Conservation (phyloP, 2,113 vertebrate species). For the Microtus oregoni region DNA sequence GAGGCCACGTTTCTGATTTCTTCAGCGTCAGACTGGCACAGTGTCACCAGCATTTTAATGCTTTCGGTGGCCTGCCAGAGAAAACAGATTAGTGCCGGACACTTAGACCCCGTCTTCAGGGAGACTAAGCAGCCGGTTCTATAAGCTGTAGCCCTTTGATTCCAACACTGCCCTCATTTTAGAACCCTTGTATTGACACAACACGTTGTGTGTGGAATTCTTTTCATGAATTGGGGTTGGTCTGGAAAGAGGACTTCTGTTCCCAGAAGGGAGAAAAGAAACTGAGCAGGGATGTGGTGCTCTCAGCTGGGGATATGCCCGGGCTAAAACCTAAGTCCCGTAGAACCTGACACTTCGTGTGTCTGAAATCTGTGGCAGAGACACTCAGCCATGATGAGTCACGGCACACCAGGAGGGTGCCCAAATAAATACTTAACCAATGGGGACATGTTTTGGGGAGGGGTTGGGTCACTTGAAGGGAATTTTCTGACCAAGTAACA, state of each 20-base stretch:
- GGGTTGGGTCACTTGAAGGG: not conserved
- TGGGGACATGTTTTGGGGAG: not conserved
- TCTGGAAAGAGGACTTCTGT: not conserved
- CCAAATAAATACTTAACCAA: not conserved
- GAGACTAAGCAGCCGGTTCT: not conserved
- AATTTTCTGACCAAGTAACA: slow-evolving; percentile 41
- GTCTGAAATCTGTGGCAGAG: not conserved
- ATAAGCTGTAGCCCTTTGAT: not conserved
- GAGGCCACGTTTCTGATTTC: slow-evolving; percentile 95
- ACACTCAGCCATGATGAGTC: not conserved
- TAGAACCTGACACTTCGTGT: not conserved
- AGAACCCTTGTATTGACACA: not conserved
- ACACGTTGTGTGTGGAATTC: rapidly evolving
- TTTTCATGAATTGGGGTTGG: not conserved
- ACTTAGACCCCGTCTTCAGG: not conserved
- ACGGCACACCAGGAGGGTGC: not conserved
- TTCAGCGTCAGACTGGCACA: slow-evolving; percentile 95
- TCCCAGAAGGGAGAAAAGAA: not conserved
- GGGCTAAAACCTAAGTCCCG: not conserved
- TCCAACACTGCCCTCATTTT: not conserved
- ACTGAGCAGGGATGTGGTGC: no score
- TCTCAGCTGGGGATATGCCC: no score
- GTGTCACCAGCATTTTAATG: slow-evolving; percentile 91
- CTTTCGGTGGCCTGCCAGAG: slow-evolving; percentile 93
- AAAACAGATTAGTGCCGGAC: not conserved